Evolutionary conservation across 2,797 vertebrate genomes (phyloP), one percentile per base, ranked within the genome.

Genomic region (Uromys caudimaculatus): DNA sequence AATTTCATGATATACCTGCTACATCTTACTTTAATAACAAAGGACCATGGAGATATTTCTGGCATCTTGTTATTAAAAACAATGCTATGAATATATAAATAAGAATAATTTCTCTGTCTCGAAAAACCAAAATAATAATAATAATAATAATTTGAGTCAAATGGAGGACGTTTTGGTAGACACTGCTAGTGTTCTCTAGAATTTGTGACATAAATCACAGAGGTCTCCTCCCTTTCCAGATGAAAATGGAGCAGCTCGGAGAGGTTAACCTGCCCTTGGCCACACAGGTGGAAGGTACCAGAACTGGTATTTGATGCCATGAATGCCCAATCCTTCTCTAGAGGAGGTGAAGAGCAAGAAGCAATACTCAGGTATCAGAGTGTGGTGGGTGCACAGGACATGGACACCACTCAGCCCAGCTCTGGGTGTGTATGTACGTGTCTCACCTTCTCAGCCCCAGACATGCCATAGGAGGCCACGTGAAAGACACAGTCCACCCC

Each of bases 401-500:
- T 17, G 52, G 90, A 62, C 23, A 76, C 44, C 9, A 23, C 8
- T 38, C 16, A 29, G 17, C n/a, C 24, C 0, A 8, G 35, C 41
- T 58, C 58, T 24, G 89, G 29, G 21, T 14, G 3, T 4, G 1
- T 2, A 3, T 2, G 27, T 67, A 27, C 1, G 44, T 5, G 50
- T 23, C 97, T 94, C 95, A 99, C 99, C 99, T 99, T 99, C 86
- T 99, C 99, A 77, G 98, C 98, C 83, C 99, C 99, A 0, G 99
- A 99, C 99, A 99, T 99, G 96, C 99, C 99, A 3, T 99, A 99
- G 75, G 99, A 99, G 2, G 99, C 99, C 3, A 99, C 98, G 60
- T 99, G 99, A 97, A 99, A 99, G 89, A 99, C 97, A 95, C 99
- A 99, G 97, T 99, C 99, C 3, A 99, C 99, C 1, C 99, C 99